Conservation (phyloP, 1,140 invertebrate genomes). For the Rhopalosiphum maidis region DNA sequence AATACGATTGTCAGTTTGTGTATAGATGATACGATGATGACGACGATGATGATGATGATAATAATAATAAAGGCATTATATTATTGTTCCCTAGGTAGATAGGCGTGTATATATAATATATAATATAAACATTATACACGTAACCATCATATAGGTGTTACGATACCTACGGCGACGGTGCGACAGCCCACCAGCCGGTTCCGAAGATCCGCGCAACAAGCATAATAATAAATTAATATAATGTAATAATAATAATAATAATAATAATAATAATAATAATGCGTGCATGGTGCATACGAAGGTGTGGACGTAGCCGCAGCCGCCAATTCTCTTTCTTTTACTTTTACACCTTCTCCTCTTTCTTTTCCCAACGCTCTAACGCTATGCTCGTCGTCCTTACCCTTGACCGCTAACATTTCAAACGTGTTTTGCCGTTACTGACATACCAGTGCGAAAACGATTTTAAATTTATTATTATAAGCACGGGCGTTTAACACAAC, state of each 20-base stretch:
- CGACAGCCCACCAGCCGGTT: background rate
- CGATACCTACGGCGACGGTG: background rate
- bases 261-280: background rate
- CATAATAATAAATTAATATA: background rate
- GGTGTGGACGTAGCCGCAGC: background rate
- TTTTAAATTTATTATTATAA: background rate
- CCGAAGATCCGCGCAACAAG: background rate
- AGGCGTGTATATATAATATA: background rate
- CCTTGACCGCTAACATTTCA: slow-evolving; percentile 38
- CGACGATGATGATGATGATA: background rate
- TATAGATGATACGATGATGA: background rate
- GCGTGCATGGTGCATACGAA: too few species aligned
- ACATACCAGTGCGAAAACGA: background rate
- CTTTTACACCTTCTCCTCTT: background rate
- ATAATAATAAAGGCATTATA: background rate
- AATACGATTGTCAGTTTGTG: background rate
- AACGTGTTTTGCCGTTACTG: slow-evolving; percentile 29
- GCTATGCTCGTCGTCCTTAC: background rate
- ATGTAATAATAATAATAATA: background rate
- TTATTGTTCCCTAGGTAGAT: background rate
- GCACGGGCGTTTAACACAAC: background rate
- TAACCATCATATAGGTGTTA: background rate
- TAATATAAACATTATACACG: background rate
- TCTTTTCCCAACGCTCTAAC: background rate
- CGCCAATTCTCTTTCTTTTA: background rate